phyloP scores from a whole-genome alignment of 2,113 vertebrate genomes.

The Centropus unirufus region DNA sequence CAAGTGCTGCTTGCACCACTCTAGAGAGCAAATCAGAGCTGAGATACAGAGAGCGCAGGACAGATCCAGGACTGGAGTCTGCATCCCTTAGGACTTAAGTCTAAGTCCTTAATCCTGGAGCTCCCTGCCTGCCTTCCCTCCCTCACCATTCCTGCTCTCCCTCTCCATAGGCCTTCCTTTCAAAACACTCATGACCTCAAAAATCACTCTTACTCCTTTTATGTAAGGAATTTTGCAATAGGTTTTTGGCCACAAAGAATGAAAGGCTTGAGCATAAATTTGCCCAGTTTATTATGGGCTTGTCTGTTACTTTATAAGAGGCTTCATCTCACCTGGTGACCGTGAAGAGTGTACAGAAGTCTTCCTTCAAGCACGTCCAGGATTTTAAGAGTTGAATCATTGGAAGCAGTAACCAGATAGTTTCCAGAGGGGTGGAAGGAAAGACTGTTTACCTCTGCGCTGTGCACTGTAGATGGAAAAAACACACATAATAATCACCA shows the following conservation, averaged over 20 bases:
- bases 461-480: constrained; percentile 84
- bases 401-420: constrained; percentile 93
- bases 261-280: not conserved
- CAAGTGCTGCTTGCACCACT: not conserved
- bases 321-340: constrained; percentile 90
- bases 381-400: constrained; percentile 95
- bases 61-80: not conserved
- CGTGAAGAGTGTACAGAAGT: constrained; percentile 93
- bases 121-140: not conserved
- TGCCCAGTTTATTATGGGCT: not conserved
- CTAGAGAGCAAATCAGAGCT: not conserved
- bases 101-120: not conserved
- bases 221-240: not conserved
- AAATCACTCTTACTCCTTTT: not conserved
- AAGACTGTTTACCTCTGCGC: constrained; percentile 87
- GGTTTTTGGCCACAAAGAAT: not conserved
- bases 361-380: constrained; percentile 94
- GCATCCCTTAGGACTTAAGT: not conserved
- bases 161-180: not conserved
- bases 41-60: not conserved
- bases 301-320: not conserved
- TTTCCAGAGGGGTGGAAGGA: constrained; percentile 93
- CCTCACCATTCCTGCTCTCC: not conserved
- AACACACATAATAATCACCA: not conserved
- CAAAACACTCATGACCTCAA: not conserved